These are phyloP conservation scores for Lathamus discolor DNA, from an alignment of 2,113 vertebrate genomes.

Conservation along the genomic window DNA sequence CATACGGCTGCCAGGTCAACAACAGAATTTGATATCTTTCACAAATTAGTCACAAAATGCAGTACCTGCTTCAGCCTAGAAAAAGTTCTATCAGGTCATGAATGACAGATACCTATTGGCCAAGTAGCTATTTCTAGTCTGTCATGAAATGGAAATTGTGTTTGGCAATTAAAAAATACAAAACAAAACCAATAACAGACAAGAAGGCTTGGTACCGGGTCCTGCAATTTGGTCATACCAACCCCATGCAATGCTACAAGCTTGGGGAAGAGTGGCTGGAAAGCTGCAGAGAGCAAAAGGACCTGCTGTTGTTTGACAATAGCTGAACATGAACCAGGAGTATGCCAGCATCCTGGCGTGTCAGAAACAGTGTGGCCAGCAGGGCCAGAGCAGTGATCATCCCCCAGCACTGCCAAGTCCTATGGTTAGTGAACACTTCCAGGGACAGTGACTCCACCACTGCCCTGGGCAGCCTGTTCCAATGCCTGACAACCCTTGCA, in stretches of 20 bases:
- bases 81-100: background rate
- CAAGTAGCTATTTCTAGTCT: background rate
- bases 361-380: background rate
- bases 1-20: background rate
- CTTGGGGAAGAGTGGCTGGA: background rate
- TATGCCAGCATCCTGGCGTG: background rate
- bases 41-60: background rate
- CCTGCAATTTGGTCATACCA: background rate
- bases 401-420: no score
- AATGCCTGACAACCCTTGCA: rapidly evolving
- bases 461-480: background rate
- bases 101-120: background rate
- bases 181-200: background rate
- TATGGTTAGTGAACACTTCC: background rate
- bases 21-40: background rate
- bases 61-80: background rate
- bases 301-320: background rate
- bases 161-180: background rate
- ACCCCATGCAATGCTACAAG: background rate
- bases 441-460: background rate
- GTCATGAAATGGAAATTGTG: background rate
- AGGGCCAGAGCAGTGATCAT: background rate
- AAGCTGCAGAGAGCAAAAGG: background rate
- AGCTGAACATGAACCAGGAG: background rate
- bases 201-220: rapidly evolving